Conservation (phyloP, 2,888 invertebrate genomes). For the Perizoma flavofasciatum region DNA sequence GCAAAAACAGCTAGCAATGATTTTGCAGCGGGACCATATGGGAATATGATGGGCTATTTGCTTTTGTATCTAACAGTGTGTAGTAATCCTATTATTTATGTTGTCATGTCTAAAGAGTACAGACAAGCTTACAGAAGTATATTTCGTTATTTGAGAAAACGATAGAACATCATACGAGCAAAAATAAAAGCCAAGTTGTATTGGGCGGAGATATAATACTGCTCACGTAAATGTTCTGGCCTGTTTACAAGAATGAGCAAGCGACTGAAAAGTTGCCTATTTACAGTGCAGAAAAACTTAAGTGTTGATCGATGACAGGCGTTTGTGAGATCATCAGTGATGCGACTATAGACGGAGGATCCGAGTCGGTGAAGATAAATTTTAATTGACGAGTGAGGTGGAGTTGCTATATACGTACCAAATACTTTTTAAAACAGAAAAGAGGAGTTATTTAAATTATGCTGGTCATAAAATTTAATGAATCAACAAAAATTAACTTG, state of each 20-base stretch:
- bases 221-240: no score
- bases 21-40: slow-evolving; percentile 4
- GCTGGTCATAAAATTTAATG: background rate
- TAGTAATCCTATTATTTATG: slow-evolving; percentile 33
- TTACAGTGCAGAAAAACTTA: background rate
- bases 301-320: background rate
- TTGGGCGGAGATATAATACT: no score
- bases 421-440: background rate
- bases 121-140: slow-evolving; percentile 33
- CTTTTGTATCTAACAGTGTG: slow-evolving; percentile 24
- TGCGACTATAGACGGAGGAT: background rate
- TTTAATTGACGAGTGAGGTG: background rate
- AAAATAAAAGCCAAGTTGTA: no score
- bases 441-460: background rate
- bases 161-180: background rate
- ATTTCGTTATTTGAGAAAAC: slow-evolving; percentile 7
- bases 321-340: background rate
- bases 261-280: no score
- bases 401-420: background rate
- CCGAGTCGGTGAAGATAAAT: background rate
- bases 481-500: no score
- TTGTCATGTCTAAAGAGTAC: slow-evolving; percentile 34
- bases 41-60: slow-evolving; percentile 25
- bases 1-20: slow-evolving; percentile 7
- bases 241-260: no score